phyloP scores from a whole-genome alignment of 1,140 invertebrate genomes.

The Nylanderia fulva region DNA sequence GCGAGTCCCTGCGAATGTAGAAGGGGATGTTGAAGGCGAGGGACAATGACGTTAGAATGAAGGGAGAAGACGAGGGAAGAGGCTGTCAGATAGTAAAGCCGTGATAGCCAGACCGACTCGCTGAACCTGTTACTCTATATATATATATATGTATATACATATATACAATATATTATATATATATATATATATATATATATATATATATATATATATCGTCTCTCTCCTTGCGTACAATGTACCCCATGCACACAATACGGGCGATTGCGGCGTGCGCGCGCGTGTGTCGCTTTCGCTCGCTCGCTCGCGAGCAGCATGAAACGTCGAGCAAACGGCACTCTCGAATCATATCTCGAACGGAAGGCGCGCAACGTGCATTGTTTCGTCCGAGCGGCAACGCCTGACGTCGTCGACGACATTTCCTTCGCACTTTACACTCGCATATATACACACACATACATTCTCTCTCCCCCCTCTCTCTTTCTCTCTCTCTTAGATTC shows the following conservation, averaged over 20 bases:
- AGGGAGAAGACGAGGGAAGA: slow-evolving; percentile 75
- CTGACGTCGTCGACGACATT: slow-evolving; percentile 83
- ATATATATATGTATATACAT: slow-evolving; percentile 24
- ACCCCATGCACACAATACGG: slow-evolving; percentile 51
- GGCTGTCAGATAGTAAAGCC: slow-evolving; percentile 78
- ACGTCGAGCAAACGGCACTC: slow-evolving; percentile 49
- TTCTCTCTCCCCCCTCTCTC: neutral
- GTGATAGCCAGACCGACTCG: slow-evolving; percentile 64
- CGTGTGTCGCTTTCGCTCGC: slow-evolving; percentile 30
- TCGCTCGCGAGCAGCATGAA: slow-evolving; percentile 34
- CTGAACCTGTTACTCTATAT: slow-evolving; percentile 46
- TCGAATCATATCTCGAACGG: slow-evolving; percentile 83
- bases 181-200: slow-evolving; percentile 13
- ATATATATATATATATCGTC: neutral
- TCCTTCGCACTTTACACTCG: slow-evolving; percentile 81
- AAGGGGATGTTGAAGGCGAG: slow-evolving; percentile 19
- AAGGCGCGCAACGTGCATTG: slow-evolving; percentile 81
- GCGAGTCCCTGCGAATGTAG: slow-evolving; percentile 40
- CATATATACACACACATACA: neutral
- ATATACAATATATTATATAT: neutral
- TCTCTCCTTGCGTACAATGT: slow-evolving; percentile 37
- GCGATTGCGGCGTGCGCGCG: slow-evolving; percentile 52
- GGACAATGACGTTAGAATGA: slow-evolving; percentile 80
- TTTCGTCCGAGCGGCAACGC: slow-evolving; percentile 77
- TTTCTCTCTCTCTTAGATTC: slow-evolving; percentile 17